A percentile compares a stretch with the other conserved stretches of the same genome.
Evolutionary conservation across 2,113 vertebrate species (phyloP).

Genomic region (Saccopteryx bilineata): DNA sequence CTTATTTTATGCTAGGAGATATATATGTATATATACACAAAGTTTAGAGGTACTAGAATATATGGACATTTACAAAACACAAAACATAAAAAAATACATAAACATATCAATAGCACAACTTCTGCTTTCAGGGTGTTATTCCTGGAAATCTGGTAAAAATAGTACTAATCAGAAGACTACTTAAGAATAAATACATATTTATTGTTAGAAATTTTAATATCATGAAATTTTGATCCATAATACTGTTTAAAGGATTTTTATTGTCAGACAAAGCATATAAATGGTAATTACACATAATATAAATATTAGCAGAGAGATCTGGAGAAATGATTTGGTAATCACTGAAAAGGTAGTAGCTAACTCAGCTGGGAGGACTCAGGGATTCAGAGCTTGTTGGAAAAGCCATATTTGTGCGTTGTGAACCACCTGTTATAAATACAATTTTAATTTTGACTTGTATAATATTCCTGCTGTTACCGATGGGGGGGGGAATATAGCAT

Average conservation of each 20-base stretch:
- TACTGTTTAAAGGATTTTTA: not conserved
- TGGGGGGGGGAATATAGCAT: not conserved
- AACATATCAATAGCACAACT: not conserved
- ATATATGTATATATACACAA: not conserved
- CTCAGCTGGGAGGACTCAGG: not conserved
- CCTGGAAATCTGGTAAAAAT: not conserved
- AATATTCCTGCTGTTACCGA: not conserved
- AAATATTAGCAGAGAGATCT: not conserved
- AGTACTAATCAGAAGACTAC: not conserved
- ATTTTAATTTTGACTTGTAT: not conserved
- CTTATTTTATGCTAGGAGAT: not conserved
- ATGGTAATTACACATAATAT: not conserved
- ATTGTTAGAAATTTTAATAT: not conserved
- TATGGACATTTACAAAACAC: not conserved
- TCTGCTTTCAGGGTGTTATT: not conserved
- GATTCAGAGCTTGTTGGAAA: not conserved
- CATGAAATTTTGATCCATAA: not conserved
- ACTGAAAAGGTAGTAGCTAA: not conserved
- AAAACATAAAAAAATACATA: not conserved
- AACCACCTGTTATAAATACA: not conserved
- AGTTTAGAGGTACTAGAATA: not conserved
- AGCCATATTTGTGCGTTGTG: not conserved
- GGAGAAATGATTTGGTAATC: not conserved
- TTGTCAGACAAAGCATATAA: not conserved
- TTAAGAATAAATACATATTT: not conserved